Conservation (phyloP, 2,888 invertebrate species). For the Hypolimnas misippus region DNA sequence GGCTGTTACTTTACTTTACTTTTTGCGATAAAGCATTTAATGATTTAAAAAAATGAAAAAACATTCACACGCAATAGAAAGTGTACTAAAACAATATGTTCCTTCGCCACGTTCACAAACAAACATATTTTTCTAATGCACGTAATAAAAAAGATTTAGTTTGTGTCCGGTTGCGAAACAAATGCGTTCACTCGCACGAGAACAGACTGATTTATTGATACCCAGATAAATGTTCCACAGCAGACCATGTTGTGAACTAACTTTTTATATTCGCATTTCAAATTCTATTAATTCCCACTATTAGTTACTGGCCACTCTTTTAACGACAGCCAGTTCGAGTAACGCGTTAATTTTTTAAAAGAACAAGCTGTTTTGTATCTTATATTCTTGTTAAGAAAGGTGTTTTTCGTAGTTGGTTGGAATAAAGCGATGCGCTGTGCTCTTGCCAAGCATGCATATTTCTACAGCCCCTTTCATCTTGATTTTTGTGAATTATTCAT, state of each 20-base stretch:
- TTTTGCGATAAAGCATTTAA: too few relatives aligned
- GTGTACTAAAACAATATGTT: too few relatives aligned
- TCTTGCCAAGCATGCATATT: constrained; percentile 1
- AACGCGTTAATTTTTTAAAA: too few relatives aligned
- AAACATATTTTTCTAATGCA: constrained; percentile 21
- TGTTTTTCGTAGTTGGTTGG: not conserved
- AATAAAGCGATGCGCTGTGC: not conserved
- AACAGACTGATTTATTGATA: constrained; percentile 49
- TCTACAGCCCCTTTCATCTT: constrained; percentile 10
- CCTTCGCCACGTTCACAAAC: too few relatives aligned
- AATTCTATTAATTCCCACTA: constrained; percentile 36
- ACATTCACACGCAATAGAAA: too few relatives aligned
- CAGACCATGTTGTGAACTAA: constrained; percentile 26
- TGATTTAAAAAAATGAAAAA: too few relatives aligned
- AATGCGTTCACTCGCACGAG: constrained; percentile 45
- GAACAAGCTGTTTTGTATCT: constrained; percentile 7
- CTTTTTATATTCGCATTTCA: constrained; percentile 33
- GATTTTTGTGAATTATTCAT: constrained; percentile 29
- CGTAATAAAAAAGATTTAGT: constrained; percentile 45
- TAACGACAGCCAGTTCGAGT: constrained; percentile 29
- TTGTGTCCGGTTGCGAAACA: constrained; percentile 47
- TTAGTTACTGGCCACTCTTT: constrained; percentile 27
- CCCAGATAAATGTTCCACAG: constrained; percentile 45
- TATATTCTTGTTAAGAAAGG: not conserved
- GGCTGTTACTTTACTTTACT: too few relatives aligned